Evolutionary conservation across 2,888 invertebrate species (phyloP), one percentile per base, ranked within the genome.

Genomic region (Arrhopalites spinosus): DNA sequence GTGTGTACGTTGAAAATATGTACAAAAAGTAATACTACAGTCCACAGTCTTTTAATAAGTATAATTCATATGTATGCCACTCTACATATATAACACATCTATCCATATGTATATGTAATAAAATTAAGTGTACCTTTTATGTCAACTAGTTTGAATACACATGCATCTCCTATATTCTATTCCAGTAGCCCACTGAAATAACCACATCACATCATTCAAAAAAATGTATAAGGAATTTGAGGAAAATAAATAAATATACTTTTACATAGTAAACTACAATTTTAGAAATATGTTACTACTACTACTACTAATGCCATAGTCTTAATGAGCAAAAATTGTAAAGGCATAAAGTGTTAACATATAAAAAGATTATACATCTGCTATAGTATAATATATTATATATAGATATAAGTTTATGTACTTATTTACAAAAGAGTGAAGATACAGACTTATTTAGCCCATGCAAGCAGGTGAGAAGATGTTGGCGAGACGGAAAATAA

Each of bases 401-500:
- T n/a, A n/a, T n/a, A n/a, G n/a, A n/a, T n/a, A n/a, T n/a, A n/a
- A n/a, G n/a, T n/a, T n/a, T n/a, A n/a, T n/a, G n/a, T n/a, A 23
- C 23, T 20, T 45, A 30, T 17, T 45, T 20, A 63, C 61, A 15
- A 50, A n/a, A 50, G 15, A 20, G 61, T 20, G 45, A 15, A 43
- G 25, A 53, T 69, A 69, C 50, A 50, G 25, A 50, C n/a, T 29
- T 50, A 29, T 50, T 53, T 29, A 30, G 50, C 53, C 27, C 70
- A 67, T 36, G 45, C 25, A 45, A 36, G 29, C n/a, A 56, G 70
- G 56, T 69, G 69, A 29, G 56, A 50, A 30, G 30, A 27, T 63
- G 66, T 29, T 59, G 71, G 71, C 68, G 68, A 68, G 50, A 68
- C 68, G 59, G 20, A 8, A 29, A 69, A 68, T 45, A 13, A 45